These are phyloP conservation scores for Caenorhabditis panamensis DNA, from an alignment of 2,888 invertebrate species.

Conservation along the genomic window DNA sequence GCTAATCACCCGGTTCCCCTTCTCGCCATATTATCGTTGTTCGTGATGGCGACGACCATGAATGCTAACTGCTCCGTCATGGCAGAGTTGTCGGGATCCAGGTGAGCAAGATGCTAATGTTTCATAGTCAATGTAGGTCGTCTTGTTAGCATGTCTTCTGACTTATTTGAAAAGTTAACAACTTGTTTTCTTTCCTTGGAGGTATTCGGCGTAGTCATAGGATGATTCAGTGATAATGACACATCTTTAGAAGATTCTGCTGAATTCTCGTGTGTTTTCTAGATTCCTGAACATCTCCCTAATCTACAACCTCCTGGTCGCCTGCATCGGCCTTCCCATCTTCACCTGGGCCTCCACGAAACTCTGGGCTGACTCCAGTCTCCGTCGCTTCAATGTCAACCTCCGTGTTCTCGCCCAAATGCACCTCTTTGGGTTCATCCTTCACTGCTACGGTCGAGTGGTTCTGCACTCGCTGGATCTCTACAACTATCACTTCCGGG, in stretches of 20 bases:
- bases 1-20: too few species aligned
- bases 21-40: too few species aligned
- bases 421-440: slow-evolving; percentile 36
- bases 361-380: too few species aligned
- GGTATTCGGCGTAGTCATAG: too few species aligned
- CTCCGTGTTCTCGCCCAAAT: slow-evolving; percentile 21
- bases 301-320: slow-evolving; percentile 12
- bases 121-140: too few species aligned
- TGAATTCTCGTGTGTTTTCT: slow-evolving; percentile 6
- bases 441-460: slow-evolving; percentile 34
- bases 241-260: too few species aligned
- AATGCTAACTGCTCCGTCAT: slow-evolving; percentile 30
- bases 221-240: too few species aligned
- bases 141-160: too few species aligned
- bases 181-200: too few species aligned
- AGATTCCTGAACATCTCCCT: slow-evolving; percentile 24
- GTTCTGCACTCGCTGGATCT: slow-evolving; percentile 45
- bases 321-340: slow-evolving; percentile 3
- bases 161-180: too few species aligned
- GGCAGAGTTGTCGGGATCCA: slow-evolving; percentile 11
- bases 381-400: slow-evolving; percentile 33
- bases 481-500: slow-evolving; percentile 29
- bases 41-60: neutral
- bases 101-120: too few species aligned
- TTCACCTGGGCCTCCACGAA: slow-evolving; percentile 26